phyloP scores from a whole-genome alignment of 2,888 invertebrate genomes.

The Lycia hirtaria region DNA sequence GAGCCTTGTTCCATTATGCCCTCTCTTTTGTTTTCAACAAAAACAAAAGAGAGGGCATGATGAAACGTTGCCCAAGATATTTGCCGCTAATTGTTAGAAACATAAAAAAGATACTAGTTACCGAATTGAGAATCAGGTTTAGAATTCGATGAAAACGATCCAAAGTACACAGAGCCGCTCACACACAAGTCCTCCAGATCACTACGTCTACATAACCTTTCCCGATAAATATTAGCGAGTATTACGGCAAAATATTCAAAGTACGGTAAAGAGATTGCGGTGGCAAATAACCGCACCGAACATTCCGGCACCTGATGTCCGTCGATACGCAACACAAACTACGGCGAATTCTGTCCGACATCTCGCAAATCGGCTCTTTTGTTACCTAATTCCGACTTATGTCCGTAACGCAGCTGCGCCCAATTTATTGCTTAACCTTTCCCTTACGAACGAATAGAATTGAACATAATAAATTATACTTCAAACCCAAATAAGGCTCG shows the following conservation, averaged over 20 bases:
- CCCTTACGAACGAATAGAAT: conserved; percentile 74
- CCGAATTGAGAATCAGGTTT: too few species aligned
- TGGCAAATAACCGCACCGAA: background rate
- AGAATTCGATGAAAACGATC: too few species aligned
- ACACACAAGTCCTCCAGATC: too few species aligned
- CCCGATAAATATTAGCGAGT: too few species aligned
- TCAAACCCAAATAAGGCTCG: conserved; percentile 81
- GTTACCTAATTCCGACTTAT: conserved; percentile 80
- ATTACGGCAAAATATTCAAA: conserved; percentile 9
- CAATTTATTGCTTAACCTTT: conserved; percentile 81
- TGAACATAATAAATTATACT: conserved; percentile 85
- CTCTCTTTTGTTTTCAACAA: too few species aligned
- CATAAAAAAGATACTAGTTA: too few species aligned
- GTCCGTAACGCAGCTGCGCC: conserved; percentile 79
- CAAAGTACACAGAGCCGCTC: too few species aligned
- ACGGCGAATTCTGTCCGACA: conserved; percentile 43
- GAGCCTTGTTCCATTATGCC: too few species aligned
- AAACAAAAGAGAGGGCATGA: too few species aligned
- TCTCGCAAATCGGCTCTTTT: conserved; percentile 76
- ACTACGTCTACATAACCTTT: too few species aligned
- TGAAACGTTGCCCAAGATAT: too few species aligned
- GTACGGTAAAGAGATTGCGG: conserved; percentile 4
- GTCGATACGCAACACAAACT: conserved; percentile 26
- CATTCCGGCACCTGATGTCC: conserved; percentile 11
- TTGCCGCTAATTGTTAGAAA: too few species aligned